Percentiles rank a stretch among this genome's conserved stretches.
Evolutionary conservation across 2,113 vertebrate genomes (phyloP).

Genomic region (Ursus arctos): DNA sequence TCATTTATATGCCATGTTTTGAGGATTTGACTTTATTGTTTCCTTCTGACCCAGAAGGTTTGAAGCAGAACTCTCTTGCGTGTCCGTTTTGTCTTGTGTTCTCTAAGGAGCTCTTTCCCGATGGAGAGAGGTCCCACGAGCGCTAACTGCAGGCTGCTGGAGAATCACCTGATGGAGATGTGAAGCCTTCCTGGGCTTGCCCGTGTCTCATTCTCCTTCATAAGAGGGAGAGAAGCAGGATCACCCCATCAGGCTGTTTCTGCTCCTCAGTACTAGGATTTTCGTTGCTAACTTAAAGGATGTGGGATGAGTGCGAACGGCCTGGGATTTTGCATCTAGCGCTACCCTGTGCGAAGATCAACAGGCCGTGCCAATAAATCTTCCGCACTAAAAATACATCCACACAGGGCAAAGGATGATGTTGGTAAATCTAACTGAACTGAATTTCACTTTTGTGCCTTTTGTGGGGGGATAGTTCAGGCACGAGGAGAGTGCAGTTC

Average conservation of each 20-base stretch:
- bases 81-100: neutral
- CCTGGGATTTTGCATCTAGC: constrained; percentile 52
- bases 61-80: neutral
- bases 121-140: neutral
- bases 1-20: neutral
- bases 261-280: constrained; percentile 34
- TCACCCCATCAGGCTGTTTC: constrained; percentile 7
- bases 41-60: neutral
- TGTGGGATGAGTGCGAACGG: constrained; percentile 7
- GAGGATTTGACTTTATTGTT: constrained; percentile 19
- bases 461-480: neutral
- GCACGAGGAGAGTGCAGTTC: neutral
- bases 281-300: constrained; percentile 62
- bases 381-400: constrained; percentile 3
- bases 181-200: neutral
- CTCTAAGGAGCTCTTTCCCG: neutral
- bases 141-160: neutral
- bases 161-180: neutral
- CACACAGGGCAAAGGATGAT: constrained; percentile 35
- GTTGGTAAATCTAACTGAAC: constrained; percentile 57
- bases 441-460: constrained; percentile 51
- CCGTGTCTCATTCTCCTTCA: neutral
- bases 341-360: constrained; percentile 32
- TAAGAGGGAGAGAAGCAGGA: neutral
- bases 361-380: constrained; percentile 29